phyloP scores from a whole-genome alignment of 2,888 invertebrate species.

The Diadegma fenestrale region DNA sequence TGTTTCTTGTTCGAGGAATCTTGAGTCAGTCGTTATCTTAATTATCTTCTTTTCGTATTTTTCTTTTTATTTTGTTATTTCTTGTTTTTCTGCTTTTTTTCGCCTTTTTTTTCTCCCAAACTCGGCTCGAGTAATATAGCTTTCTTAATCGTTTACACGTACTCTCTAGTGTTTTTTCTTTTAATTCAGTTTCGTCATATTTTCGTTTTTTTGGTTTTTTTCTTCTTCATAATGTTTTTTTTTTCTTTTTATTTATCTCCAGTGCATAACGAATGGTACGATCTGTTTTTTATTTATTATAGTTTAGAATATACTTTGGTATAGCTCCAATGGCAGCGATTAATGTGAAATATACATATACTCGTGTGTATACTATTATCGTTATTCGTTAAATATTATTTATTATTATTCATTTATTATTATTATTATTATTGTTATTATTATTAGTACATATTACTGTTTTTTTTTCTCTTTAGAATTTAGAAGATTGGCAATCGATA shows the following conservation, averaged over 20 bases:
- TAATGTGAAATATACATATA: conserved; percentile 80
- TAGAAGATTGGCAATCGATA: conserved; percentile 72
- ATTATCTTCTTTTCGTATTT: conserved; percentile 57
- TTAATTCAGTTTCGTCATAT: conserved; percentile 65
- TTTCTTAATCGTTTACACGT: conserved; percentile 53
- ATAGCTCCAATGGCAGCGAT: conserved; percentile 82
- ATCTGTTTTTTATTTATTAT: conserved; percentile 75
- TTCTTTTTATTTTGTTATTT: conserved; percentile 39
- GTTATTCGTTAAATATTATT: conserved; percentile 64
- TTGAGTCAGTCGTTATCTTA: conserved; percentile 66
- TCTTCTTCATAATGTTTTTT: conserved; percentile 50
- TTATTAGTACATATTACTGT: conserved; percentile 64
- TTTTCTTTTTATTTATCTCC: conserved; percentile 67
- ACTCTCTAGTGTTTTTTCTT: conserved; percentile 52
- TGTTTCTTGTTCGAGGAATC: conserved; percentile 60
- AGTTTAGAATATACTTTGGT: conserved; percentile 83
- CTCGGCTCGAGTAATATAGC: conserved; percentile 54
- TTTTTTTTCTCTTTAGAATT: conserved; percentile 72
- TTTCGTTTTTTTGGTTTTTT: conserved; percentile 48
- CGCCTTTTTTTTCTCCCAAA: conserved; percentile 23
- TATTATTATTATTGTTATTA: conserved; percentile 62
- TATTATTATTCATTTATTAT: conserved; percentile 57
- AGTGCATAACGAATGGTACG: conserved; percentile 74
- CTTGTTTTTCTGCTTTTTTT: conserved; percentile 25
- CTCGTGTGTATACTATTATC: conserved; percentile 71